Conservation (phyloP, 2,113 vertebrate genomes). For the Cairina moschata region DNA sequence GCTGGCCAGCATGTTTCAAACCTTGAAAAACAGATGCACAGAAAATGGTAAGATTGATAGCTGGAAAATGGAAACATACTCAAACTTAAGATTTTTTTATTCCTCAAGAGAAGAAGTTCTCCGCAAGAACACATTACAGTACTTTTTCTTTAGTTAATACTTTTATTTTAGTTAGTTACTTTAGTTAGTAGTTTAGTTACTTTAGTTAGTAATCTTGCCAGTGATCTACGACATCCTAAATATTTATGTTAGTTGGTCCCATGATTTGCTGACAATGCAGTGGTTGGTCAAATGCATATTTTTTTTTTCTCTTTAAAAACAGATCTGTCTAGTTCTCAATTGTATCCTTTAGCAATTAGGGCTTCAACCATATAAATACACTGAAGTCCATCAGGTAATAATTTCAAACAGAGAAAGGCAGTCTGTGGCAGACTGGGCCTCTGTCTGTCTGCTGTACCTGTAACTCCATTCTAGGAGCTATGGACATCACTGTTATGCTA, state of each 20-base stretch:
- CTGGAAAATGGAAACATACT: background rate
- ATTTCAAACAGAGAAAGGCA: background rate
- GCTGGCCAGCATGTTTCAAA: slow-evolving; percentile 98
- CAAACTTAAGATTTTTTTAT: background rate
- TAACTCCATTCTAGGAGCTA: background rate
- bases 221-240: background rate
- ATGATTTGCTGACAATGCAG: background rate
- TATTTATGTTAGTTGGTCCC: background rate
- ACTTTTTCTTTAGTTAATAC: background rate
- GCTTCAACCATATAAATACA: background rate
- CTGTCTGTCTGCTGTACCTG: background rate
- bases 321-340: background rate
- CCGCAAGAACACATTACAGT: background rate
- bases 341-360: background rate
- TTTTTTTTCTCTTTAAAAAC: background rate
- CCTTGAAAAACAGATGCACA: slow-evolving; percentile 66
- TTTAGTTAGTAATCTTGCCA: background rate
- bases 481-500: background rate
- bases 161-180: too few species aligned
- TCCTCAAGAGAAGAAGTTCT: background rate
- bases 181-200: background rate
- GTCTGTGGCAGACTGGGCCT: background rate
- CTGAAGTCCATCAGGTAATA: background rate
- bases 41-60: background rate
- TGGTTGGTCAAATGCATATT: background rate